Evolutionary conservation across 2,888 invertebrate species (phyloP).

Genomic region (Habrosyne pyritoides): DNA sequence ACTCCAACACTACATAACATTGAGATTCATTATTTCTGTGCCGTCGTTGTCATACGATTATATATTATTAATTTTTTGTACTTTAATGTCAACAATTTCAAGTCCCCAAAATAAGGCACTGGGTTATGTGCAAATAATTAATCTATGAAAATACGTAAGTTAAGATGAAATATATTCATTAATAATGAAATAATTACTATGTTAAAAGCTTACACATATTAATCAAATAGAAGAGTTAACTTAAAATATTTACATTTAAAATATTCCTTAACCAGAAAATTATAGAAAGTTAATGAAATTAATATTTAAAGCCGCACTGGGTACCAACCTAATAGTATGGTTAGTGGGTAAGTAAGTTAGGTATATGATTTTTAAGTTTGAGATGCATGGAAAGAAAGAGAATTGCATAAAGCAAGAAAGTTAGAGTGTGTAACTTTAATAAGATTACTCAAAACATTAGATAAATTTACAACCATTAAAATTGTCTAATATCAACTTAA

Average conservation of each 20-base stretch:
- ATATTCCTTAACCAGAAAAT: slow-evolving; percentile 23
- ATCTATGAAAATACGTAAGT: slow-evolving; percentile 12
- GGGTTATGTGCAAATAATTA: background rate
- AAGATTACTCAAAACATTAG: background rate
- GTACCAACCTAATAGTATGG: background rate
- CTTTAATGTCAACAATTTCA: background rate
- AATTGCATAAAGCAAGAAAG: background rate
- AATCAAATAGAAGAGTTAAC: slow-evolving; percentile 10
- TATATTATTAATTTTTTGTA: background rate
- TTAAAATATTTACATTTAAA: slow-evolving; percentile 35
- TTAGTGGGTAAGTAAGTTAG: background rate
- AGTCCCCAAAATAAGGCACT: background rate
- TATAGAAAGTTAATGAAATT: background rate
- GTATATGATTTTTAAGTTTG: background rate
- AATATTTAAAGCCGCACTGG: background rate
- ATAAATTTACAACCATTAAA: slow-evolving; percentile 6
- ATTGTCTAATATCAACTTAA: slow-evolving; percentile 7
- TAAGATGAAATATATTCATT: slow-evolving; percentile 9
- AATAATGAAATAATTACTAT: slow-evolving; percentile 6
- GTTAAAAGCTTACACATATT: slow-evolving; percentile 7
- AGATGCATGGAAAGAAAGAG: background rate
- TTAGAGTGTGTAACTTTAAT: background rate
- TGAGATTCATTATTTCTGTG: slow-evolving; percentile 2
- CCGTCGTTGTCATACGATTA: background rate
- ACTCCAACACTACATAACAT: background rate